Conservation (phyloP, 2,888 invertebrate genomes). For the Patella ulyssiponensis region DNA sequence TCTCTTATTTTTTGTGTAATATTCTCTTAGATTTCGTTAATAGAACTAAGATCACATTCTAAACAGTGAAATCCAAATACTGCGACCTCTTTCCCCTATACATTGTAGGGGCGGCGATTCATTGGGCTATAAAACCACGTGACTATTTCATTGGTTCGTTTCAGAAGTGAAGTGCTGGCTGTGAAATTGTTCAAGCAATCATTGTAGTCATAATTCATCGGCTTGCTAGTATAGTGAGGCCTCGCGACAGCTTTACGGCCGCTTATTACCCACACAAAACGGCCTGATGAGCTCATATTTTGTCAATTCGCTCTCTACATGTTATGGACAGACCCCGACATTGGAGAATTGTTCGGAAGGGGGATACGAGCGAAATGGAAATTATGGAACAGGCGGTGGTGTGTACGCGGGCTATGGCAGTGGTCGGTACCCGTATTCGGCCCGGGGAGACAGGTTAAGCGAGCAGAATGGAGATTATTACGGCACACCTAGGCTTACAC, state of each 20-base stretch:
- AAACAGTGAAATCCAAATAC: slow-evolving; percentile 20
- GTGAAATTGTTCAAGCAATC: slow-evolving; percentile 49
- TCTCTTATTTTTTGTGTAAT: too few relatives aligned
- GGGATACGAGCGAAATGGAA: slow-evolving; percentile 55
- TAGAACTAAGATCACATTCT: too few relatives aligned
- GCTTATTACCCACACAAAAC: slow-evolving; percentile 33
- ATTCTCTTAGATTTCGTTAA: too few relatives aligned
- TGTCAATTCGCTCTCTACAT: slow-evolving; percentile 65
- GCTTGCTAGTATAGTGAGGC: slow-evolving; percentile 41
- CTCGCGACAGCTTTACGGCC: slow-evolving; percentile 61
- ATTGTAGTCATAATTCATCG: slow-evolving; percentile 57
- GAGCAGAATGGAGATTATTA: slow-evolving; percentile 64
- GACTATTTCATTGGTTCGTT: slow-evolving; percentile 48
- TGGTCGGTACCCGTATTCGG: slow-evolving; percentile 52
- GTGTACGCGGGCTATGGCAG: slow-evolving; percentile 56
- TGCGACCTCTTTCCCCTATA: slow-evolving; percentile 20
- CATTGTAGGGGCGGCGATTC: slow-evolving; percentile 28
- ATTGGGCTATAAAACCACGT: slow-evolving; percentile 56
- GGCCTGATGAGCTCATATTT: slow-evolving; percentile 67
- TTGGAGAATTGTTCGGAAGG: slow-evolving; percentile 61
- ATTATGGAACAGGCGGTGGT: slow-evolving; percentile 52
- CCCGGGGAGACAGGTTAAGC: slow-evolving; percentile 50
- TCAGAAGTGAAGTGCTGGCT: slow-evolving; percentile 51
- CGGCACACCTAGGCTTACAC: slow-evolving; percentile 57
- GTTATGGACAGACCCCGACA: slow-evolving; percentile 62